Percentiles rank a stretch among this genome's conserved stretches.
Conservation (phyloP, 2,113 vertebrate species). For the Azemiops feae region DNA sequence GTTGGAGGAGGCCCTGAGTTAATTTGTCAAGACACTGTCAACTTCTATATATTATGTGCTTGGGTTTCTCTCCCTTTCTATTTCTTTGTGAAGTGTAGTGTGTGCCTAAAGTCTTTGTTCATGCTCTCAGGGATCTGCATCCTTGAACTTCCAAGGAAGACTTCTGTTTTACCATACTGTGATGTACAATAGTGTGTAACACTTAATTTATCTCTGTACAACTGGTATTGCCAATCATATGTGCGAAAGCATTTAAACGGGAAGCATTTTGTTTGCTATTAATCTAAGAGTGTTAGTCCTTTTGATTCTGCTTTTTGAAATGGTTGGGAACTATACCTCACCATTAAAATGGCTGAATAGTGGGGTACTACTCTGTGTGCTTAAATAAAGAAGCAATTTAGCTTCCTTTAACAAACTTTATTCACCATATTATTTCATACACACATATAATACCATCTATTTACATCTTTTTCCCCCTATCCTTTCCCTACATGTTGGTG, state of each 20-base stretch:
- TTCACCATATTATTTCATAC: too few species aligned
- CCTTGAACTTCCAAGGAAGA: background rate
- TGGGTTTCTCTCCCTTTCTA: background rate
- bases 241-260: background rate
- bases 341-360: background rate
- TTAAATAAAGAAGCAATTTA: too few species aligned
- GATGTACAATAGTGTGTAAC: background rate
- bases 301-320: background rate
- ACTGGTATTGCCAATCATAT: background rate
- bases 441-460: too few species aligned
- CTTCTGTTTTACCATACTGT: background rate
- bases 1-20: background rate
- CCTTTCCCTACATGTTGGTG: too few species aligned
- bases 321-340: background rate
- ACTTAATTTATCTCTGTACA: background rate
- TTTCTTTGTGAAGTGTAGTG: background rate
- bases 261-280: background rate
- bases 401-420: too few species aligned
- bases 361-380: too few species aligned
- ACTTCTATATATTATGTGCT: background rate
- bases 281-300: background rate
- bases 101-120: background rate
- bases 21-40: background rate
- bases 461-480: too few species aligned
- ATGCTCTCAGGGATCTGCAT: too few species aligned